Percentiles rank a stretch among this genome's conserved stretches.
Conservation (phyloP, 2,113 vertebrate genomes). For the Recurvirostra avosetta region DNA sequence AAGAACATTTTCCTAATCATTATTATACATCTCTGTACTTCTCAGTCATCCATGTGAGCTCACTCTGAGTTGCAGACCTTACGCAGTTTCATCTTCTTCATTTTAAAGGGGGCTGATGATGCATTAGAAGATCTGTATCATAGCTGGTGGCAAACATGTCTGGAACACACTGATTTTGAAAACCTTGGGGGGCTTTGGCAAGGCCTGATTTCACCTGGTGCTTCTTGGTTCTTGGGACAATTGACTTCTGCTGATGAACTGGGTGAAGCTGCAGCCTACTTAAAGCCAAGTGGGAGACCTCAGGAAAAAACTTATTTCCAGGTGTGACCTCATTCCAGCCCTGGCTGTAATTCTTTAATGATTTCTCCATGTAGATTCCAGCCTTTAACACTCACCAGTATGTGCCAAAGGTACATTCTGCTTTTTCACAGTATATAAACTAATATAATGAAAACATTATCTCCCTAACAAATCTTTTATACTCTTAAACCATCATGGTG, state of each 20-base stretch:
- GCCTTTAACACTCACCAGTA: neutral
- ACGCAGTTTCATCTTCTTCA: neutral
- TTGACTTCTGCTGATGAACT: neutral
- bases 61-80: neutral
- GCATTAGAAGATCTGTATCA: neutral
- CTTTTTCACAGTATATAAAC: neutral
- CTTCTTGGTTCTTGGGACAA: neutral
- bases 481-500: neutral
- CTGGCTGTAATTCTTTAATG: neutral
- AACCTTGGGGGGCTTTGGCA: accelerated
- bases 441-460: neutral
- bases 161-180: neutral
- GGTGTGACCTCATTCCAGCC: neutral
- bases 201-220: neutral
- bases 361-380: neutral
- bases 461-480: neutral
- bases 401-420: neutral
- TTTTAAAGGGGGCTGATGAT: neutral
- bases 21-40: neutral
- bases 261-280: neutral
- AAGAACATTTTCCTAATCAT: neutral
- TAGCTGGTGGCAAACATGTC: neutral
- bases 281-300: neutral
- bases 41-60: neutral
- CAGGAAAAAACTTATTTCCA: neutral